Evolutionary conservation across 2,888 invertebrate species (phyloP), one percentile per base, ranked within the genome.

Genomic region (Dasysyrphus albostriatus): DNA sequence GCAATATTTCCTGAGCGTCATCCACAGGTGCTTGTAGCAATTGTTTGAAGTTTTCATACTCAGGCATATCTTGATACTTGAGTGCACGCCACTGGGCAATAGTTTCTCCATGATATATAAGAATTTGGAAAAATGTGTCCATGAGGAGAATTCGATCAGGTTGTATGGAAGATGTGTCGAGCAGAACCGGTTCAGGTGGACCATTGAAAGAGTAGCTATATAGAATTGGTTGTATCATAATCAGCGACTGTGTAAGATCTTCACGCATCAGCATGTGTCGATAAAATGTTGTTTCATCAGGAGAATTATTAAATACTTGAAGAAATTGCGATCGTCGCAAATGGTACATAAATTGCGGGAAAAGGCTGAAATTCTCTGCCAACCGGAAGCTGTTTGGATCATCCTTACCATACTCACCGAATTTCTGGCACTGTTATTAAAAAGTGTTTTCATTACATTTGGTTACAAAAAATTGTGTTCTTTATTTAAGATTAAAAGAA

Each of bases 301-400:
- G 99, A 51, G 98, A 99, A 94, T 99, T 99, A 94, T 99, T 99
- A 94, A 99, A 99, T 59, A 99, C 99, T 94, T 99, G 99, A 88
- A 99, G 94, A 93, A 99, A 99, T 93, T 99, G 99, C 34, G 99
- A 99, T 89, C 99, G 95, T 56, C 99, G 95, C 90, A 99, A 93
- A 92, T 99, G 99, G 93, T 99, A 99, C 99, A 99, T 99, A 93
- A 99, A 99, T 93, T 99, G 99, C 56, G 99, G 99, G 94, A 99
- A 99, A 80, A 99, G 94, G 82, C 98, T 98, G 93, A 99, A 99
- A 93, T 98, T 99, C 92, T 99, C 99, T 3, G 97, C 96, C 83
- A 99, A 95, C 69, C 98, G 95, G 94, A 99, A 99, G 89, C 98
- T 98, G 91, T 97, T 97, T 16, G 98, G 98, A 93, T 99, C 98